Conservation (phyloP, 2,888 invertebrate species). For the Galeopsomyia nigrocyanea region DNA sequence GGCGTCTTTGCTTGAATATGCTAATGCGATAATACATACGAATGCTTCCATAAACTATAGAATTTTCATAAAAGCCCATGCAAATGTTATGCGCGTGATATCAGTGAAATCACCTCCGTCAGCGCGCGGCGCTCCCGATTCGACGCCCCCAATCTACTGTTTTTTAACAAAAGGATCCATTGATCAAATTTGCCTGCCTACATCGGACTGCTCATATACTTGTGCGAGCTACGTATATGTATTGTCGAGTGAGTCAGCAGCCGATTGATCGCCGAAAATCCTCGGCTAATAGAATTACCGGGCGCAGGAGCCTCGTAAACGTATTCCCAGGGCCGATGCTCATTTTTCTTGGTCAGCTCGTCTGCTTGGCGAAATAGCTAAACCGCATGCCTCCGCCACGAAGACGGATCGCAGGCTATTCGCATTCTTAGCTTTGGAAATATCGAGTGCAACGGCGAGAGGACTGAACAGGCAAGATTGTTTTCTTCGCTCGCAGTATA, state of each 20-base stretch:
- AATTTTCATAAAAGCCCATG: constrained; percentile 69
- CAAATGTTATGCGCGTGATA: constrained; percentile 64
- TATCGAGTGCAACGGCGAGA: too few species aligned
- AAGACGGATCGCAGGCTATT: constrained; percentile 62
- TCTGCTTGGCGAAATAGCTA: constrained; percentile 63
- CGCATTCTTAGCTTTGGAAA: too few species aligned
- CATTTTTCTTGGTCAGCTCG: constrained; percentile 68
- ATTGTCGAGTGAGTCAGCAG: too few species aligned
- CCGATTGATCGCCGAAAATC: constrained; percentile 58
- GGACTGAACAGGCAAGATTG: constrained; percentile 61
- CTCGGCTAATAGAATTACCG: constrained; percentile 68
- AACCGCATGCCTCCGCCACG: constrained; percentile 63
- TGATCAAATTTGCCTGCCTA: too few species aligned
- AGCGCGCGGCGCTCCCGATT: constrained; percentile 20
- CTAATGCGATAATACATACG: constrained; percentile 69
- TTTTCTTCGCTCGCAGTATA: constrained; percentile 69
- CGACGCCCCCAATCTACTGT: constrained; percentile 29
- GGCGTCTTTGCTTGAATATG: constrained; percentile 68
- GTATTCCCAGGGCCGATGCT: constrained; percentile 68
- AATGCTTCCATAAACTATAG: constrained; percentile 69
- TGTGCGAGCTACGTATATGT: too few species aligned
- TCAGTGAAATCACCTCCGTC: constrained; percentile 53
- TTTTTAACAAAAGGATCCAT: too few species aligned
- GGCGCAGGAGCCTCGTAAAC: constrained; percentile 67
- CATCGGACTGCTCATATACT: too few species aligned